phyloP scores from a whole-genome alignment of 2,888 invertebrate genomes.

The Agrochola lota region DNA sequence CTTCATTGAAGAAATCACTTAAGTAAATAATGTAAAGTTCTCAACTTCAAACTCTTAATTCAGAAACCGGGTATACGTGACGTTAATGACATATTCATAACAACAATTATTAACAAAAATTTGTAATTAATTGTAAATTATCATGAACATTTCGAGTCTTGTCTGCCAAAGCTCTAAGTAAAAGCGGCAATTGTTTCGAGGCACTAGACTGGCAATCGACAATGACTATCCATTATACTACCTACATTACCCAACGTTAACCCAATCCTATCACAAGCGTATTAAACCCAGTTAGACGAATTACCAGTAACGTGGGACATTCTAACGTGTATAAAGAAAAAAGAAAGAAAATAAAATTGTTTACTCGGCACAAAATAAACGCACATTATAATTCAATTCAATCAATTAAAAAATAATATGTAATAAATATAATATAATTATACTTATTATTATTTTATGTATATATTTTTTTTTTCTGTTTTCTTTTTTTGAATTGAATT shows the following conservation, averaged over 20 bases:
- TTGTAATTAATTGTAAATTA: neutral
- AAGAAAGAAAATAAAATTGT: no score
- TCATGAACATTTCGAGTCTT: neutral
- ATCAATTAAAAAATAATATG: no score
- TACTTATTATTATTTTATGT: no score
- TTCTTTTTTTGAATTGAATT: no score
- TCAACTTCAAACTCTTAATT: no score
- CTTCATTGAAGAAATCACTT: no score
- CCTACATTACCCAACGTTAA: neutral
- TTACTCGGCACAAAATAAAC: no score
- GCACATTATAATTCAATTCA: no score
- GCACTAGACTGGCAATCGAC: neutral
- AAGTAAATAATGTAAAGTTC: no score
- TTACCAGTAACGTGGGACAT: neutral
- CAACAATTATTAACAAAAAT: no score
- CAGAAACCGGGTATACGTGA: neutral
- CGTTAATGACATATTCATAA: neutral
- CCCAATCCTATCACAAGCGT: slow-evolving; percentile 27
- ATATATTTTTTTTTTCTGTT: no score
- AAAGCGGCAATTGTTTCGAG: slow-evolving; percentile 11
- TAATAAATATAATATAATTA: no score
- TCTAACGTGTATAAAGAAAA: neutral
- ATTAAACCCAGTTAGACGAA: slow-evolving; percentile 5
- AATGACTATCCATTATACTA: neutral
- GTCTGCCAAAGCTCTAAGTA: neutral